Conservation (phyloP, 2,113 vertebrate species). For the Pterophyllum scalare region DNA sequence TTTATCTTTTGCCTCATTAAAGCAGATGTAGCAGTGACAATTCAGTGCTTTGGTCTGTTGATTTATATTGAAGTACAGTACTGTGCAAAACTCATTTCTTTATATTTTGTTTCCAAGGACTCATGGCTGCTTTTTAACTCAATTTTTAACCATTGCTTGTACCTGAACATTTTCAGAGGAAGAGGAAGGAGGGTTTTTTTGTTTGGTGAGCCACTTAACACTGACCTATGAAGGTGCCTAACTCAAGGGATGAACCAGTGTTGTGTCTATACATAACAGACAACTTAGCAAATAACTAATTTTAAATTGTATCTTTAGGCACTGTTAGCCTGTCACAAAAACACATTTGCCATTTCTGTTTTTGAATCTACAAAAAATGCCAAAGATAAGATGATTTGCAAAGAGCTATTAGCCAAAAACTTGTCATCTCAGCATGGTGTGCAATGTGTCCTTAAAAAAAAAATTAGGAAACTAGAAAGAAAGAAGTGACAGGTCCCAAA, state of each 20-base stretch:
- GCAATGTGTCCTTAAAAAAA: background rate
- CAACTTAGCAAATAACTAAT: background rate
- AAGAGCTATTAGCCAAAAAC: background rate
- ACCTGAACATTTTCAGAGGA: background rate
- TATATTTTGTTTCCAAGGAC: background rate
- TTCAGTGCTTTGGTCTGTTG: conserved; percentile 3
- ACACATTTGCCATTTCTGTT: background rate
- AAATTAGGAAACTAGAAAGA: background rate
- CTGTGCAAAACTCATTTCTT: background rate
- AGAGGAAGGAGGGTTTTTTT: too few species aligned
- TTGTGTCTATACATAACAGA: background rate
- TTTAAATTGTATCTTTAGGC: background rate
- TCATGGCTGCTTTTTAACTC: background rate
- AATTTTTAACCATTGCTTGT: background rate
- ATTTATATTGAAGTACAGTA: conserved; percentile 27
- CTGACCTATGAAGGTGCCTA: background rate
- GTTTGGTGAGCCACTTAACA: too few species aligned
- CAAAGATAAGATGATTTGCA: background rate
- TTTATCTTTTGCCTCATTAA: conserved; percentile 34
- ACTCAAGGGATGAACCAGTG: background rate
- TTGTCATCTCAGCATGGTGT: background rate
- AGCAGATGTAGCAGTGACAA: background rate
- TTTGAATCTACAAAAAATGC: too few species aligned
- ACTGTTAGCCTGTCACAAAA: background rate
- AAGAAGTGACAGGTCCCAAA: background rate